phyloP scores from a whole-genome alignment of 1,140 invertebrate species.

The Mizuhopecten yessoensis region DNA sequence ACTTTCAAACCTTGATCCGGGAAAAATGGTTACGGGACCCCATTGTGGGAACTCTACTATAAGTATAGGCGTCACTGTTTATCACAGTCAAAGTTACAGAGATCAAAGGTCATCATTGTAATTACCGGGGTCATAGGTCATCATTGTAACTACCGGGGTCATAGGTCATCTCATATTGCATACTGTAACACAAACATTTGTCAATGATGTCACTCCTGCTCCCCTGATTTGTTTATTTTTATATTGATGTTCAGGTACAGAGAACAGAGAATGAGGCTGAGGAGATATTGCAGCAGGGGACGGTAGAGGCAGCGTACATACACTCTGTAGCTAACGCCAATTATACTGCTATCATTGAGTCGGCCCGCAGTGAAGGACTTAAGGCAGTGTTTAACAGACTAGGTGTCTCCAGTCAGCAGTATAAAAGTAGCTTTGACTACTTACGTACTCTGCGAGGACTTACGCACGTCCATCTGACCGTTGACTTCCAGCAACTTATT shows the following conservation, averaged over 20 bases:
- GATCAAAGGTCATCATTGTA: neutral
- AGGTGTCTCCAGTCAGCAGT: conserved; percentile 65
- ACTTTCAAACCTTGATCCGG: no score
- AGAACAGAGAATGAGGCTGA: conserved; percentile 73
- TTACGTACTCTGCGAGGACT: conserved; percentile 73
- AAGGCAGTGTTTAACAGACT: conserved; percentile 71
- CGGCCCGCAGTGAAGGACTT: conserved; percentile 72
- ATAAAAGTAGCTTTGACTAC: conserved; percentile 79
- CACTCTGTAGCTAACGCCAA: conserved; percentile 68
- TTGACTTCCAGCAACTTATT: conserved; percentile 79
- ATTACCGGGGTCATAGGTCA: no score
- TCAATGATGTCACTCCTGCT: neutral
- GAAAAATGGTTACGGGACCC: no score
- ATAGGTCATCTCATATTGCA: neutral
- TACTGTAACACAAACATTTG: neutral
- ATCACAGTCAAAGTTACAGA: neutral
- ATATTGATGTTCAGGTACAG: conserved; percentile 66
- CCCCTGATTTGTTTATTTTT: neutral
- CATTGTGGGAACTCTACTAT: no score
- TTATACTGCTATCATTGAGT: conserved; percentile 73
- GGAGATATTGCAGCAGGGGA: conserved; percentile 72
- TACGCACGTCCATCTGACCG: conserved; percentile 73
- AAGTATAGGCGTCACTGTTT: no score
- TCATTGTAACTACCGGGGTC: neutral
- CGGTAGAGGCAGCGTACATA: conserved; percentile 66